Base-by-base conservation (phyloP, 64 coral and sea anemone genomes). In the Pachyseris speciosa region DNA sequence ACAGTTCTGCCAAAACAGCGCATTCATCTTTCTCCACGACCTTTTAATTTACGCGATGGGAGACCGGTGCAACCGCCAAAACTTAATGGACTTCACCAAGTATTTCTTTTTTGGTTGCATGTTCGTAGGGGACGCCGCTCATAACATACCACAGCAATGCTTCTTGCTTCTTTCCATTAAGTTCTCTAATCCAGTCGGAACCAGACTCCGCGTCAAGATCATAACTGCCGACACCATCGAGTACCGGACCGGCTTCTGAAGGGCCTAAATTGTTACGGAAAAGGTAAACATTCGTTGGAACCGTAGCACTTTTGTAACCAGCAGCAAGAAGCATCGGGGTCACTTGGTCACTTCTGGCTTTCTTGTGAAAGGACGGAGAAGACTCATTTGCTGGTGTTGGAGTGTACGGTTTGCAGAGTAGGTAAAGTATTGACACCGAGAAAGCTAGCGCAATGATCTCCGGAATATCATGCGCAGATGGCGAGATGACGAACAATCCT, bases 251-350 rank as follows among this genome's bases (percentile, higher is more conserved):
- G 30, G 44, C 6, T 4, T 16, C 74, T 20, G 15, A 1, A 31
- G 12, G 28, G 19, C 74, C 42, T 12, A 32, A 32, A 7, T 19
- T 71, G 67, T 37, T 71, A 39, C 67, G 37, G 6, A 17, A 20
- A 38, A 89, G 58, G 38, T 83, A 83, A 0, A 72, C 66, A 71
- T 91, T 83, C 0, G 75, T 81, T 16, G 88, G 88, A 13, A 91
- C 88, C 2, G 63, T 72, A 34, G 49, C 67, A 83, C 76, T 69
- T 41, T 42, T 65, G 50, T 91, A 91, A 27, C 88, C 88, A 58
- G 75, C 64, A 29, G 76, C 88, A 27, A 83, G 63, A n/a, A 83
- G 65, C 45, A 91, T 57, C 12, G 69, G 40, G 20, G 67, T 50
- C 9, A 13, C 15, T 9, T 75, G 75, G 52, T 75, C 70, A 9